Percentiles rank a stretch among this genome's conserved stretches.
phyloP scores from a whole-genome alignment of 2,113 vertebrate genomes.

The Lepus americanus region DNA sequence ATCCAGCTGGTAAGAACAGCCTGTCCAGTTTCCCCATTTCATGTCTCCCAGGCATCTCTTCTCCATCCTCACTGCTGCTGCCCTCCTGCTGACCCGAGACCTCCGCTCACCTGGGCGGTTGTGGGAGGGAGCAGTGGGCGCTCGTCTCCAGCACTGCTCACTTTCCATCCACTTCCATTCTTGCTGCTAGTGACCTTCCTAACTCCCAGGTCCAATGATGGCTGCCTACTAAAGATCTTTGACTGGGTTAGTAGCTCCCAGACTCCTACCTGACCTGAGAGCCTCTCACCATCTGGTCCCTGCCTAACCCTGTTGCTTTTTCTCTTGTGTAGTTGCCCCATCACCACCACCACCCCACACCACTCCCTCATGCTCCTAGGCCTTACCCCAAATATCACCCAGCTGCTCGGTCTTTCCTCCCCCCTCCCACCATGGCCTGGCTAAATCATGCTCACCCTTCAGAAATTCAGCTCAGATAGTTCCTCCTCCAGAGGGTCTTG shows the following conservation, averaged over 20 bases:
- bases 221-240: background rate
- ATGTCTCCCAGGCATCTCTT: background rate
- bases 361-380: background rate
- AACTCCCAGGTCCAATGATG: background rate
- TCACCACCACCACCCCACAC: too few relatives aligned
- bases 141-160: background rate
- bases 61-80: background rate
- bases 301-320: background rate
- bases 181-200: background rate
- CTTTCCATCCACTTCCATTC: background rate
- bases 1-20: background rate
- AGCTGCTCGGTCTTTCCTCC: background rate
- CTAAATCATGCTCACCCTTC: conserved; percentile 38
- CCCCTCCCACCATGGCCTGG: background rate
- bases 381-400: background rate
- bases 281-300: background rate
- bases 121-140: fast-evolving
- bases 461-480: conserved; percentile 20
- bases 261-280: background rate
- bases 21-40: background rate
- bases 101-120: background rate
- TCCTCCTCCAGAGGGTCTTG: conserved; percentile 38
- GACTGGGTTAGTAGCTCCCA: background rate
- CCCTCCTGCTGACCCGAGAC: fast-evolving
- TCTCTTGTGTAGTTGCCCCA: background rate